These are phyloP conservation scores for Drosophila ezoana DNA, from an alignment of 2,888 invertebrate genomes.

Conservation along the genomic window DNA sequence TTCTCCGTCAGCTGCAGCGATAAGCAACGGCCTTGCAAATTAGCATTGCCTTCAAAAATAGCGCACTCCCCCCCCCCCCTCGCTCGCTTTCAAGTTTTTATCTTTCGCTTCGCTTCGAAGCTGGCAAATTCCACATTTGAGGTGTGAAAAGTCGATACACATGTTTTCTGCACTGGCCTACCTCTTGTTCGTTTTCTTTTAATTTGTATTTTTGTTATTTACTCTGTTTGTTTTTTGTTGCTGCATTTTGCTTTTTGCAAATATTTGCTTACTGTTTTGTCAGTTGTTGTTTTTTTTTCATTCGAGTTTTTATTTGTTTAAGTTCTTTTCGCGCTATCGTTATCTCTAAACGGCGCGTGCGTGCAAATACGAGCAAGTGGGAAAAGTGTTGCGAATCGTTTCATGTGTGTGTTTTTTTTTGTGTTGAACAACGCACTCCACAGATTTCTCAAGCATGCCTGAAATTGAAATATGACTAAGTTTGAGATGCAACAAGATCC, in stretches of 20 bases:
- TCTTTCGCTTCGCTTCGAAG: constrained; percentile 48
- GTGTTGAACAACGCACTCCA: not conserved
- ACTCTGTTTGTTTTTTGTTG: constrained; percentile 18
- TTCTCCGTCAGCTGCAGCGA: constrained; percentile 44
- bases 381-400: constrained; percentile 8
- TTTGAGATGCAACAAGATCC: too few relatives aligned
- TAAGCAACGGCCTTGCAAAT: constrained; percentile 74
- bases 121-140: constrained; percentile 53
- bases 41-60: constrained; percentile 57
- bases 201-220: constrained; percentile 26
- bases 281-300: constrained; percentile 45
- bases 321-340: constrained; percentile 25
- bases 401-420: not conserved
- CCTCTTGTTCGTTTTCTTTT: constrained; percentile 21
- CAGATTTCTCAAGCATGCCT: too few relatives aligned
- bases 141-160: constrained; percentile 71
- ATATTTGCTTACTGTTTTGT: constrained; percentile 57
- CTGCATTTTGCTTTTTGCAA: constrained; percentile 51
- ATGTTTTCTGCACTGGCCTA: constrained; percentile 44
- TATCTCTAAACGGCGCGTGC: constrained; percentile 49
- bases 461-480: too few relatives aligned
- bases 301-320: constrained; percentile 59
- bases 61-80: not conserved
- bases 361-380: constrained; percentile 39
- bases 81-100: constrained; percentile 23